phyloP scores from a whole-genome alignment of 2,113 vertebrate species.

The Calidris pugnax region DNA sequence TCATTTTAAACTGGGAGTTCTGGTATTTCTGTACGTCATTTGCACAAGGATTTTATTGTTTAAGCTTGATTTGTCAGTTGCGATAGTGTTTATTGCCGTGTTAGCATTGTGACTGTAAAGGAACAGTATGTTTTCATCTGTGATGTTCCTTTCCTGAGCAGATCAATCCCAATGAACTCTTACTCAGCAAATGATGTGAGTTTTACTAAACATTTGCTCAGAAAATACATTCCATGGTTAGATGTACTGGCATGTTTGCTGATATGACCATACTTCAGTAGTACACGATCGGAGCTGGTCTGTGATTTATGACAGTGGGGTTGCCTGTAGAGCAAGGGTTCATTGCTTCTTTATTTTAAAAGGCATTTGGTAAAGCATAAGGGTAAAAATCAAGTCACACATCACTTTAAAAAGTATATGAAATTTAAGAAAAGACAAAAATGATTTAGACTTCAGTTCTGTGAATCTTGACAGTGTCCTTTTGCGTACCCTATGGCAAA shows the following conservation, averaged over 20 bases:
- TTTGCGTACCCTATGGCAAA: not conserved
- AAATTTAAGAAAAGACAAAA: not conserved
- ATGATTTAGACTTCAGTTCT: not conserved
- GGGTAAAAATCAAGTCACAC: not conserved
- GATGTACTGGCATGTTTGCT: not conserved
- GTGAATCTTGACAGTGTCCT: not conserved
- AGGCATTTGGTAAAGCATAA: not conserved
- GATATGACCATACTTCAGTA: not conserved
- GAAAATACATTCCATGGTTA: conserved; percentile 46
- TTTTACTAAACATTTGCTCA: conserved; percentile 43
- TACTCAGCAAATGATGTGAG: conserved; percentile 35
- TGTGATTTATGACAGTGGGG: not conserved
- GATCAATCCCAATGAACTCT: conserved; percentile 32
- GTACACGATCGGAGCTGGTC: not conserved
- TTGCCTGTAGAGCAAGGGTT: not conserved
- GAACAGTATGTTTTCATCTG: conserved; percentile 1
- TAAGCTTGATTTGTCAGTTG: not conserved
- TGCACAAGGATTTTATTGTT: conserved; percentile 18
- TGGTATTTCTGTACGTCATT: not conserved
- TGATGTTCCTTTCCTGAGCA: conserved; percentile 35
- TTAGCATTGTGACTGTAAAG: conserved; percentile 44
- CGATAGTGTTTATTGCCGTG: conserved; percentile 1
- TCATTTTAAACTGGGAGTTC: not conserved
- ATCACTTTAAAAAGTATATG: not conserved
- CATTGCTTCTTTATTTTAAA: not conserved